phyloP scores from a whole-genome alignment of 2,797 vertebrate genomes.

The Spinus pinus region DNA sequence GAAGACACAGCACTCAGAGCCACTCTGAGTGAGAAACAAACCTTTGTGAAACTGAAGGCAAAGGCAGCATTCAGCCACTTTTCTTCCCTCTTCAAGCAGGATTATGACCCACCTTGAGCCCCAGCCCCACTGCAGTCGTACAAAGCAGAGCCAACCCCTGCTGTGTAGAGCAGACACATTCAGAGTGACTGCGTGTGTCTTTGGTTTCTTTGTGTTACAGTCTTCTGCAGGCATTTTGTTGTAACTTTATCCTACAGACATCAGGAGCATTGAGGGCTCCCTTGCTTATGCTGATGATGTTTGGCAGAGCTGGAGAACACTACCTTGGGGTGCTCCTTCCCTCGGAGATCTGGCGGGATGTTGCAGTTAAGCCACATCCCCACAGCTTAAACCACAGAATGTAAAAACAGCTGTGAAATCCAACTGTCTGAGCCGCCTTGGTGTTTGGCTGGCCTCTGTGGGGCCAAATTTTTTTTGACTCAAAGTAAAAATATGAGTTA shows the following conservation, averaged over 20 bases:
- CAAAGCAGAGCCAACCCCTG: background rate
- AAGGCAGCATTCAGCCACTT: background rate
- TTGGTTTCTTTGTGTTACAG: background rate
- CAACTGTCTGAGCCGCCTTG: background rate
- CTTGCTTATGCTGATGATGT: background rate
- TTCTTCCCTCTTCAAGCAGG: background rate
- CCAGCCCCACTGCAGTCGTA: background rate
- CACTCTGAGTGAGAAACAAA: background rate
- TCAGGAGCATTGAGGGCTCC: background rate
- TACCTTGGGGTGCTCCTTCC: background rate
- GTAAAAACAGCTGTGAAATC: conserved; percentile 39
- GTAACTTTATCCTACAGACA: background rate
- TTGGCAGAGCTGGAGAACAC: background rate
- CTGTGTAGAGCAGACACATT: background rate
- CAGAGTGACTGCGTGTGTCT: background rate
- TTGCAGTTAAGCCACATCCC: conserved; percentile 48
- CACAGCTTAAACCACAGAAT: conserved; percentile 18
- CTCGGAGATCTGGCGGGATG: background rate
- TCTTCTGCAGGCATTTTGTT: background rate
- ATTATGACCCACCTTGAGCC: background rate
- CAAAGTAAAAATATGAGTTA: conserved; percentile 36
- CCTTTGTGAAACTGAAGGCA: background rate
- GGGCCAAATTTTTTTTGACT: background rate
- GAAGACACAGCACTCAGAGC: background rate
- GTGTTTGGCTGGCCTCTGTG: background rate